Percentiles rank a stretch among this genome's conserved stretches.
These are phyloP conservation scores for Agrotis clavis DNA, from an alignment of 2,888 invertebrate species.

Conservation along the genomic window DNA sequence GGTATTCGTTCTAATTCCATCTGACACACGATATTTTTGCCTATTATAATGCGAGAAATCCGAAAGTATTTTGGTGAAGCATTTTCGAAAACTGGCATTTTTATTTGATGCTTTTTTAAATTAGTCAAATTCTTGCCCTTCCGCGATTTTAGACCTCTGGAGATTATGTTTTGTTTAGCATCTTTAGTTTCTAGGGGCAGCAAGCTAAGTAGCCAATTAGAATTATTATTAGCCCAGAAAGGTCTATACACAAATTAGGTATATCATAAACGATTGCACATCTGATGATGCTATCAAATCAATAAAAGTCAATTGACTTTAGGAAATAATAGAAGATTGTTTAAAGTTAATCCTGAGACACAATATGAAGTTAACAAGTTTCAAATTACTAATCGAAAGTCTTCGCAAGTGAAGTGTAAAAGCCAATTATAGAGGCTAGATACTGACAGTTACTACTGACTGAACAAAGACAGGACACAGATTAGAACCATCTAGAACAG, in stretches of 20 bases:
- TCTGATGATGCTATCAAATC: neutral
- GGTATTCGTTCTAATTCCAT: slow-evolving; percentile 54
- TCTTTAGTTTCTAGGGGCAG: too few relatives aligned
- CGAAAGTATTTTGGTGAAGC: slow-evolving; percentile 4
- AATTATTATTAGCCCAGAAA: too few relatives aligned
- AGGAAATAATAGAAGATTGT: neutral
- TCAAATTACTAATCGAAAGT: slow-evolving; percentile 19
- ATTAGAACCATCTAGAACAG: neutral
- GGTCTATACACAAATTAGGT: too few relatives aligned
- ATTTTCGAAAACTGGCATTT: slow-evolving; percentile 15
- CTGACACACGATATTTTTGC: slow-evolving; percentile 37
- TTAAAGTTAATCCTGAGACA: too few relatives aligned
- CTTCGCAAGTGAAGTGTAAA: slow-evolving; percentile 18
- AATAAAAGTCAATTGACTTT: neutral
- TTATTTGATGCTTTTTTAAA: slow-evolving; percentile 4
- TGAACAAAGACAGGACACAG: neutral
- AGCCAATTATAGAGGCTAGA: slow-evolving; percentile 22
- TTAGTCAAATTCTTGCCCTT: neutral
- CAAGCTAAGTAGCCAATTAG: too few relatives aligned
- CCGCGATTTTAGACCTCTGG: neutral
- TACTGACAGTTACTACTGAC: neutral
- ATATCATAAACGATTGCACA: neutral
- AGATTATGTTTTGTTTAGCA: too few relatives aligned
- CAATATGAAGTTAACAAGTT: neutral
- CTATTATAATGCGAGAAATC: slow-evolving; percentile 10